phyloP scores from a whole-genome alignment of 2,113 vertebrate genomes.

The Dasyurus viverrinus region DNA sequence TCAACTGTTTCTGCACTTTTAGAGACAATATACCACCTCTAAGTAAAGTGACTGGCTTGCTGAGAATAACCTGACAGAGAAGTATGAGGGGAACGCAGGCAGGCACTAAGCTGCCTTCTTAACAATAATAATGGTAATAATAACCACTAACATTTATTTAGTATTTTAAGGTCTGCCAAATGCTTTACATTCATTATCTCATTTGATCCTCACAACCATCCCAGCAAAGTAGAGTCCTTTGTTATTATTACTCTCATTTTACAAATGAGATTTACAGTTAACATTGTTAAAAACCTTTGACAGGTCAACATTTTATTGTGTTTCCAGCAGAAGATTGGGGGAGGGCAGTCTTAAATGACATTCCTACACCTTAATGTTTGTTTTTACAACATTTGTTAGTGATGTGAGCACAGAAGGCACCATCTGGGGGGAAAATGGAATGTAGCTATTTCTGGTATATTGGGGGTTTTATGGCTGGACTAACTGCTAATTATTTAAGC shows the following conservation, averaged over 20 bases:
- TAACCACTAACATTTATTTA: not conserved
- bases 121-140: not conserved
- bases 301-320: slow-evolving; percentile 44
- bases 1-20: not conserved
- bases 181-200: not conserved
- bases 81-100: not conserved
- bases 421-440: slow-evolving; percentile 3
- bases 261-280: not conserved
- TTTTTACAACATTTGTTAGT: slow-evolving; percentile 44
- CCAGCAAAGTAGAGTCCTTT: not conserved
- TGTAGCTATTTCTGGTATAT: slow-evolving; percentile 20
- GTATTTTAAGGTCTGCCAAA: not conserved
- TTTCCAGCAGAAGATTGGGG: slow-evolving; percentile 12
- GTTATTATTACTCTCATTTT: not conserved
- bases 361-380: slow-evolving; percentile 42
- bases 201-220: not conserved
- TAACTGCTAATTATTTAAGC: slow-evolving; percentile 62
- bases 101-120: slow-evolving; percentile 3
- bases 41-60: not conserved
- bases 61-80: not conserved
- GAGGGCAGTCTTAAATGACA: not conserved
- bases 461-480: slow-evolving; percentile 46
- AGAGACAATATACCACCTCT: not conserved
- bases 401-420: slow-evolving; percentile 46
- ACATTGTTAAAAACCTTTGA: not conserved